Evolutionary conservation across 2,888 invertebrate species (phyloP).

Genomic region (Stenodema calcarata): DNA sequence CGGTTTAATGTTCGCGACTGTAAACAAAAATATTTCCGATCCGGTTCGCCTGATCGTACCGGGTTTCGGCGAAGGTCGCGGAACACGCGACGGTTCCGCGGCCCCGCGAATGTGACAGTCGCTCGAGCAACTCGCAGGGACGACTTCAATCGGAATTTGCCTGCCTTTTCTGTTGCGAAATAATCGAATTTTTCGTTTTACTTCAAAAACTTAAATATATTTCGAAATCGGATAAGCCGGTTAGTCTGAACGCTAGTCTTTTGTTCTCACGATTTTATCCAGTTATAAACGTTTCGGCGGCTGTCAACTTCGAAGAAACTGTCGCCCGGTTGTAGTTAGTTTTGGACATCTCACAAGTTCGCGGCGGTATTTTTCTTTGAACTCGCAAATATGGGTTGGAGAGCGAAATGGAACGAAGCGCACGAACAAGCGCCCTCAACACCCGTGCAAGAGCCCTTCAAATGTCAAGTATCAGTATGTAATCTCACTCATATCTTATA

Average conservation of each 20-base stretch:
- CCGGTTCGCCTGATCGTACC: not conserved
- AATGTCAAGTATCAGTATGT: not conserved
- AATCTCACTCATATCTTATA: too few relatives aligned
- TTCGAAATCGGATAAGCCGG: not conserved
- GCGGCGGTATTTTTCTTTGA: not conserved
- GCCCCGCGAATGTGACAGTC: not conserved
- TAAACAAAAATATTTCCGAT: not conserved
- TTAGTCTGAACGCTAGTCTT: not conserved
- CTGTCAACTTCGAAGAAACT: not conserved
- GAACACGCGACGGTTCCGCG: not conserved
- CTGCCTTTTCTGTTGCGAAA: not conserved
- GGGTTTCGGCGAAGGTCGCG: not conserved
- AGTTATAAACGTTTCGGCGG: too few relatives aligned
- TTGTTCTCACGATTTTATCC: too few relatives aligned
- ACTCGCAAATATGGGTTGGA: conserved; percentile 19
- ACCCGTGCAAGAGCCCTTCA: not conserved
- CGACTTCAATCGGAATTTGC: not conserved
- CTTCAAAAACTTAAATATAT: not conserved
- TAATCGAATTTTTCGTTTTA: not conserved
- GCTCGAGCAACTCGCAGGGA: not conserved
- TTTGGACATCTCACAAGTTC: not conserved
- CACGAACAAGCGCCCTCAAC: not conserved
- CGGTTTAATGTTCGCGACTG: not conserved
- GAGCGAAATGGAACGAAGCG: conserved; percentile 25
- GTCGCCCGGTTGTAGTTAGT: not conserved